A percentile compares a stretch with the other conserved stretches of the same genome.
Evolutionary conservation across 2,113 vertebrate genomes (phyloP).

Genomic region (Nothoprocta perdicaria): DNA sequence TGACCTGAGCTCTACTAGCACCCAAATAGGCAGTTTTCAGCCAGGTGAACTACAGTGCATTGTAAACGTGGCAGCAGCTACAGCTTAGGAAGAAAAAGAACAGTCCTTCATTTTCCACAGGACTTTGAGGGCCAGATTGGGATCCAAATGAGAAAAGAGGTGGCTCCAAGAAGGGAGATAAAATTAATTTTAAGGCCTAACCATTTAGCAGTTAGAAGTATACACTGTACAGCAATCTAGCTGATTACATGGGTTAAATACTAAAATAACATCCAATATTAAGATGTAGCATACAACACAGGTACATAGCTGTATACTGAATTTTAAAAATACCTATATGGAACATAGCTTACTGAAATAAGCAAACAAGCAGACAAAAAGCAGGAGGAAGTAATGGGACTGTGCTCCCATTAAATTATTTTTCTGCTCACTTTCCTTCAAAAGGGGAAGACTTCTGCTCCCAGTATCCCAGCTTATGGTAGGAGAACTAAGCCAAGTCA

Average conservation of each 20-base stretch:
- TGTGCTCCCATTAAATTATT: not conserved
- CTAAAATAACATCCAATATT: not conserved
- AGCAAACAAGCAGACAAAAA: not conserved
- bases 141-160: slow-evolving; percentile 32
- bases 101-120: not conserved
- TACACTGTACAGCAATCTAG: not conserved
- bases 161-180: not conserved
- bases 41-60: not conserved
- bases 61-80: not conserved
- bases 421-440: not conserved
- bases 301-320: not conserved
- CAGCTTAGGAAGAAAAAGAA: not conserved
- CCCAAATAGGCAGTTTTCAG: not conserved
- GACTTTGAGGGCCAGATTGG: not conserved
- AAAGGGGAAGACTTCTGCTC: not conserved
- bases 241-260: not conserved
- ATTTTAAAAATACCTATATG: not conserved
- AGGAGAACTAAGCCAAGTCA: not conserved
- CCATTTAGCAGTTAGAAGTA: not conserved
- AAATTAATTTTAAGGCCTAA: slow-evolving; percentile 21
- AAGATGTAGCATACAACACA: not conserved
- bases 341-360: not conserved
- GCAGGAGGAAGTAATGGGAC: not conserved
- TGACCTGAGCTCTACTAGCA: not conserved
- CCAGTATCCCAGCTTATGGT: not conserved